phyloP scores from a whole-genome alignment of 2,888 invertebrate genomes.

The Scaptomyza flava region DNA sequence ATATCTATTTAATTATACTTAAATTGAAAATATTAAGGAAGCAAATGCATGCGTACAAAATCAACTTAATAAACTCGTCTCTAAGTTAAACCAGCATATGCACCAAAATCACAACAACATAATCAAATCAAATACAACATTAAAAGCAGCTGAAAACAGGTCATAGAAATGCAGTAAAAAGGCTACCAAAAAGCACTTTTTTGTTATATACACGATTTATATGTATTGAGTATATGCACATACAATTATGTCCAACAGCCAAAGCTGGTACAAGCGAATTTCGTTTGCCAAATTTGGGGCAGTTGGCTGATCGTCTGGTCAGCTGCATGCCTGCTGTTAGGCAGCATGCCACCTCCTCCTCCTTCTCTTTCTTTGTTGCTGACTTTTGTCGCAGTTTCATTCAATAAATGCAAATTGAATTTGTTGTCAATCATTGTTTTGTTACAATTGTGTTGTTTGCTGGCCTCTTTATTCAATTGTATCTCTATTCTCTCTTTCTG shows the following conservation, averaged over 20 bases:
- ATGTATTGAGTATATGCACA: neutral
- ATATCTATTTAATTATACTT: neutral
- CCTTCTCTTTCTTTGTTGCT: neutral
- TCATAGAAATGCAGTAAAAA: neutral
- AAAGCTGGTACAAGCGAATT: conserved; percentile 32
- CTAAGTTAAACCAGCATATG: neutral
- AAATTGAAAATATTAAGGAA: neutral
- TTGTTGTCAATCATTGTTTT: conserved; percentile 51
- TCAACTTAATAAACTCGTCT: neutral
- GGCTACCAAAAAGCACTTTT: neutral
- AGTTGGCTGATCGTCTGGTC: conserved; percentile 6
- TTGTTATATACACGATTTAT: neutral
- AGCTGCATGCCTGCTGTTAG: conserved; percentile 6
- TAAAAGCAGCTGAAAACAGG: neutral
- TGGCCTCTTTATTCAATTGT: conserved; percentile 50
- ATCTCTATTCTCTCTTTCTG: conserved; percentile 26
- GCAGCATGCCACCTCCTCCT: neutral
- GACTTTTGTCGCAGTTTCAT: conserved; percentile 31
- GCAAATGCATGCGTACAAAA: neutral
- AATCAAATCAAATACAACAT: neutral
- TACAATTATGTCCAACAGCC: neutral
- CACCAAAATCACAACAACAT: neutral
- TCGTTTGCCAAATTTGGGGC: conserved; percentile 41
- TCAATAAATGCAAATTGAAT: conserved; percentile 64
- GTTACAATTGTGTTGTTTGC: conserved; percentile 45